Percentiles rank a stretch among this genome's conserved stretches.
phyloP scores from a whole-genome alignment of 2,888 invertebrate genomes.

The Hirtodrosophila trivittata region DNA sequence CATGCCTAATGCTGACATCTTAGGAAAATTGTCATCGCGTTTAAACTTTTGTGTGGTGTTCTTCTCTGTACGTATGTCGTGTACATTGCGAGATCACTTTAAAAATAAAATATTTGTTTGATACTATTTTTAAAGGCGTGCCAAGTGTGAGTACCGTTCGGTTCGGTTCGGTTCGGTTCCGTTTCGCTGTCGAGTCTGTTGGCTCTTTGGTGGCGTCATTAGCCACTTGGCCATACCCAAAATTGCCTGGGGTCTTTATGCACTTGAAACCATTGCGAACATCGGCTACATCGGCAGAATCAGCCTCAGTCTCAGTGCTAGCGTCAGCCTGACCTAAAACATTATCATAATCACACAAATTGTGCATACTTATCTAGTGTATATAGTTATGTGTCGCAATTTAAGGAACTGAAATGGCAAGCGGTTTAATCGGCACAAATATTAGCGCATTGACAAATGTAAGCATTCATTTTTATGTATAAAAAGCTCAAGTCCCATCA shows the following conservation, averaged over 20 bases:
- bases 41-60: conserved; percentile 27
- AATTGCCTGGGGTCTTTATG: conserved; percentile 51
- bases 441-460: conserved; percentile 69
- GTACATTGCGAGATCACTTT: conserved; percentile 69
- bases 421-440: conserved; percentile 72
- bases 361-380: too few relatives aligned
- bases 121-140: conserved; percentile 75
- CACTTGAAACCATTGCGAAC: conserved; percentile 64
- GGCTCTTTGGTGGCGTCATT: conserved; percentile 56
- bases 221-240: conserved; percentile 54
- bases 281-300: conserved; percentile 1
- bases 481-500: background rate
- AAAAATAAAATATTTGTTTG: conserved; percentile 80
- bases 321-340: too few relatives aligned
- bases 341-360: too few relatives aligned
- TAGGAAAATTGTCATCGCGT: conserved; percentile 56
- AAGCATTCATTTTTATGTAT: conserved; percentile 44
- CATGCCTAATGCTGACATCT: conserved; percentile 30
- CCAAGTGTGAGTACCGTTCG: conserved; percentile 67
- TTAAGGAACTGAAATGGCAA: conserved; percentile 70
- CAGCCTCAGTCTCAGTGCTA: conserved; percentile 10
- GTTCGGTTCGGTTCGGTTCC: conserved; percentile 32
- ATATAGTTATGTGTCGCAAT: conserved; percentile 47
- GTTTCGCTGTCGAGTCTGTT: conserved; percentile 27
- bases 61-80: conserved; percentile 43